Evolutionary conservation across 2,888 invertebrate species (phyloP), one percentile per base, ranked within the genome.

Genomic region (Beris chalybata): DNA sequence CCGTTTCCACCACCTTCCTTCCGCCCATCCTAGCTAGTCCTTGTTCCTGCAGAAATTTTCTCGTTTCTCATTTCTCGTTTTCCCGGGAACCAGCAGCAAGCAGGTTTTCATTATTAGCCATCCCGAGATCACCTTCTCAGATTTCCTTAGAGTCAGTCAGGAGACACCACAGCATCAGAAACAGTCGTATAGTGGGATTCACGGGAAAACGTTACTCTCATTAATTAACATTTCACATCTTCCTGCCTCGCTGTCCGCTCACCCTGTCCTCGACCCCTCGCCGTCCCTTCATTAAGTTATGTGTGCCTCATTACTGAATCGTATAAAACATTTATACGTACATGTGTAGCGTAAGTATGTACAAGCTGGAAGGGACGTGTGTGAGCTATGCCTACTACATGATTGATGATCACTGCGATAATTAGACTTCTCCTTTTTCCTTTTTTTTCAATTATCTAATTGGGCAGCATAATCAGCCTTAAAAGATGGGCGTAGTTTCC

Each of bases 351-450:
- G 53, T 53, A 53, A 9, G 53, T 53, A 53, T 52, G 52, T 3
- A 9, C 57, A 47, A 6, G 30, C 47, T n/a, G 31, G 44, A 59
- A 48, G 9, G 32, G 59, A 47, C 61, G 38, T 52, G 38, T 48
- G 50, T 56, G 15, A 44, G 22, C 13, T 32, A 50, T 61, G 64
- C 57, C 61, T 15, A 55, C 64, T 55, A 65, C 67, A 69, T 69
- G 69, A 69, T 69, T 69, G 67, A 69, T 69, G 69, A 69, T 69
- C 66, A 65, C 67, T 48, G 64, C 65, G 67, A 67, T 69, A 69
- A 69, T 69, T 69, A 69, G 67, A 58, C 52, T 45, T 43, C 12
- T 11, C 48, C 31, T 6, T 15, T 32, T 11, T 50, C 15, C 44
- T 38, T 54, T 45, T 58, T 64, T 67, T 69, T 69, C 67, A 67